These are phyloP conservation scores for Crepidodera aurea DNA, from an alignment of 2,888 invertebrate species.

Conservation along the genomic window DNA sequence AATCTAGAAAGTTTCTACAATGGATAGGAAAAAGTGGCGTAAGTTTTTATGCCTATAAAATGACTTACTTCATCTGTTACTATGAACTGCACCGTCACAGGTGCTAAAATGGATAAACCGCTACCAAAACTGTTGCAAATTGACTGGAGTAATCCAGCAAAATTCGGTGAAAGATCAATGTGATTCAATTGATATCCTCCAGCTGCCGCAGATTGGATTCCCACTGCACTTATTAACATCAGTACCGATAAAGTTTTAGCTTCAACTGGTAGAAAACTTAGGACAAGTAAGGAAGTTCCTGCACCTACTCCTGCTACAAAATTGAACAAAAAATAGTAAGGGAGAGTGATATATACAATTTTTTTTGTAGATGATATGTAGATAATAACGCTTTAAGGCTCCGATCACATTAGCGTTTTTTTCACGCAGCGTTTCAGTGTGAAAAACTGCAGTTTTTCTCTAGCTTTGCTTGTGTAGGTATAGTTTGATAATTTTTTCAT, in stretches of 20 bases:
- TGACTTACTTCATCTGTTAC: conserved; percentile 70
- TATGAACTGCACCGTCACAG: conserved; percentile 74
- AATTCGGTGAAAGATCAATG: conserved; percentile 84
- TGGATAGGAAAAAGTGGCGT: too few relatives aligned
- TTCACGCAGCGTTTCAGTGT: too few relatives aligned
- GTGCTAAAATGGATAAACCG: conserved; percentile 80
- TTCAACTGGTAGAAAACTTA: conserved; percentile 65
- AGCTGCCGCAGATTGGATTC: conserved; percentile 49
- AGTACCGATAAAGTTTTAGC: conserved; percentile 69
- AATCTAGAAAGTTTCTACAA: too few relatives aligned
- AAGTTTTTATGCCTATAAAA: conserved; percentile 35
- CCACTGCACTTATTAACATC: conserved; percentile 74
- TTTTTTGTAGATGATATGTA: too few relatives aligned
- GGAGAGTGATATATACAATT: too few relatives aligned
- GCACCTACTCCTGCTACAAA: conserved; percentile 65
- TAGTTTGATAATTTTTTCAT: too few relatives aligned
- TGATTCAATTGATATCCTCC: conserved; percentile 81
- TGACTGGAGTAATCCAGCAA: conserved; percentile 84
- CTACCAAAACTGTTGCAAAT: conserved; percentile 80
- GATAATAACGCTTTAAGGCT: too few relatives aligned
- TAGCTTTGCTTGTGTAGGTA: too few relatives aligned
- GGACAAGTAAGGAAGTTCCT: conserved; percentile 70
- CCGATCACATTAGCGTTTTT: too few relatives aligned
- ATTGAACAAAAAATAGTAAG: too few relatives aligned
- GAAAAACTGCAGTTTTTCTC: too few relatives aligned